A percentile compares a stretch with the other conserved stretches of the same genome.
phyloP scores from a whole-genome alignment of 2,113 vertebrate genomes.

The Arothron firmamentum region DNA sequence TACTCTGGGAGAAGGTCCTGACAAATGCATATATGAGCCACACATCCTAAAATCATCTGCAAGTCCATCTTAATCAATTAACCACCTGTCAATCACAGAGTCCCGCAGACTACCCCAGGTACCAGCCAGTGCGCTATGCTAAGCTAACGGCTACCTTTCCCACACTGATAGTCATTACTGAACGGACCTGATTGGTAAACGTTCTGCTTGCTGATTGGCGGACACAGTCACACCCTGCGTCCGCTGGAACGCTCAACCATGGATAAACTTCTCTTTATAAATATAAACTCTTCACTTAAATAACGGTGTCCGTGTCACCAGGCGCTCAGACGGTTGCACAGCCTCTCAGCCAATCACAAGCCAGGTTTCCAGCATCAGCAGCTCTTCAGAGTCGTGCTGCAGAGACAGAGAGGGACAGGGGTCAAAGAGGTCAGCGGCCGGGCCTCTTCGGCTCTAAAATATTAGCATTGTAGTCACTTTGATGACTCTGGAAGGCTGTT shows the following conservation, averaged over 20 bases:
- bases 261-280: constrained; percentile 66
- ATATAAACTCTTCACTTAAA: constrained; percentile 79
- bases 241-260: not conserved
- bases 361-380: constrained; percentile 74
- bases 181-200: not conserved
- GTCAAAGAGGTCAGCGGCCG: constrained; percentile 36
- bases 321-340: constrained; percentile 7
- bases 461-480: too few species aligned
- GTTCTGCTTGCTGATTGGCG: constrained; percentile 39
- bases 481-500: too few species aligned
- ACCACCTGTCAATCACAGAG: not conserved
- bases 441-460: too few species aligned
- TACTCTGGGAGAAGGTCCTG: too few species aligned
- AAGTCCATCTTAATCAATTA: not conserved
- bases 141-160: constrained; percentile 1
- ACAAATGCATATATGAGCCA: too few species aligned
- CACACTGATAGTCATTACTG: not conserved
- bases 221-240: constrained; percentile 16
- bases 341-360: constrained; percentile 28
- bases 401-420: constrained; percentile 69
- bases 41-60: not conserved
- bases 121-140: constrained; percentile 7
- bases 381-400: constrained; percentile 85
- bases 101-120: too few species aligned
- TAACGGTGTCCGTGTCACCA: constrained; percentile 64